Percentiles rank a stretch among this genome's conserved stretches.
These are phyloP conservation scores for Allygus modestus DNA, from an alignment of 2,888 invertebrate species.

Conservation along the genomic window DNA sequence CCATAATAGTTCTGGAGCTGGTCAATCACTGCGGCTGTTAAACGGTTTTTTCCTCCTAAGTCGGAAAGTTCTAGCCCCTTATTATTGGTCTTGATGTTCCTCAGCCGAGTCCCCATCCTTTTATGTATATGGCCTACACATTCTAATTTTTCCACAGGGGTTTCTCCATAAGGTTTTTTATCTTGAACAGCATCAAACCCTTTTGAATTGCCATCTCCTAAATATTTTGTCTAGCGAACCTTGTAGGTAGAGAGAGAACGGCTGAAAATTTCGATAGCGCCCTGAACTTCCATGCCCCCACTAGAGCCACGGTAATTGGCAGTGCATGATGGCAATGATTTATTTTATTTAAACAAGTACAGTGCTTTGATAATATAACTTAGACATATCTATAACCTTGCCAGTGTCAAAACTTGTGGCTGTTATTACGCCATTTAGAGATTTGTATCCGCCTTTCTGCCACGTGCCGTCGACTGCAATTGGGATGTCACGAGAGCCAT, in stretches of 20 bases:
- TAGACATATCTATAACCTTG: conserved; percentile 25
- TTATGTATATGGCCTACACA: conserved; percentile 59
- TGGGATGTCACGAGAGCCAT: neutral
- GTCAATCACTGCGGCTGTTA: neutral
- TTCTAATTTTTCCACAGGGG: conserved; percentile 15
- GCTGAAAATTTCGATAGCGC: neutral
- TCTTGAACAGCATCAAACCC: neutral
- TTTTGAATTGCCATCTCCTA: conserved; percentile 14
- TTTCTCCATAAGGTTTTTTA: conserved; percentile 18
- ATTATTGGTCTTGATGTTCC: neutral
- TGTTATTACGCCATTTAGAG: conserved; percentile 26
- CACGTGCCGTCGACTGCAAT: conserved; percentile 34
- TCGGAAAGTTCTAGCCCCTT: neutral
- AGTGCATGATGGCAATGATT: neutral
- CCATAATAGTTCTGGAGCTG: conserved; percentile 25
- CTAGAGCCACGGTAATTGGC: neutral
- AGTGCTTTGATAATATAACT: neutral
- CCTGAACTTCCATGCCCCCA: conserved; percentile 7
- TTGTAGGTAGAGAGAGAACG: neutral
- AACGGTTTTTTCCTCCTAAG: conserved; percentile 3
- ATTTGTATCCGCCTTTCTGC: conserved; percentile 7
- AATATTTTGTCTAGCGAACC: neutral
- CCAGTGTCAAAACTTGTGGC: conserved; percentile 24
- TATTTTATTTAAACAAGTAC: neutral
- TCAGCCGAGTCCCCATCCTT: conserved; percentile 21